Evolutionary conservation across 2,888 invertebrate species (phyloP).

Genomic region (Pyrgus malvae): DNA sequence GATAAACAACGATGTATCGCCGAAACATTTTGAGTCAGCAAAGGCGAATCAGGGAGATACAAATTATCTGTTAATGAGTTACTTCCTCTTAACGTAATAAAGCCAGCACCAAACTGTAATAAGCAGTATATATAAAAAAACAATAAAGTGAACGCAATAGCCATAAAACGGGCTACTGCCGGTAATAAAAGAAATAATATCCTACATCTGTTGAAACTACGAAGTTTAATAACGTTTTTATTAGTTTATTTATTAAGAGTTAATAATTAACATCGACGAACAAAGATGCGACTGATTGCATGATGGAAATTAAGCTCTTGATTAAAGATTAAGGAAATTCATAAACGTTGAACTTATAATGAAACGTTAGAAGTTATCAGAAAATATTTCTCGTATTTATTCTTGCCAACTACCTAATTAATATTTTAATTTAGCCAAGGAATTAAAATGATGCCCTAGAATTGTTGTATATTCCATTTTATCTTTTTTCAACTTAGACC

Average conservation of each 20-base stretch:
- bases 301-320: no score
- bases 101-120: no score
- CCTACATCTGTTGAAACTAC: neutral
- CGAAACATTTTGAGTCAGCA: conserved; percentile 32
- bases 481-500: no score
- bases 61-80: neutral
- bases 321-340: no score
- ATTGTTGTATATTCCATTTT: no score
- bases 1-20: neutral
- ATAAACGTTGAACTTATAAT: no score
- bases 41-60: conserved; percentile 48
- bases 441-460: no score
- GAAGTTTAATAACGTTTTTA: neutral
- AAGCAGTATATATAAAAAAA: no score
- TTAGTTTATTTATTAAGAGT: neutral
- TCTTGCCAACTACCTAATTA: no score
- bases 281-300: neutral
- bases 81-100: neutral
- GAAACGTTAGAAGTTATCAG: no score
- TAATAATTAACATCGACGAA: neutral
- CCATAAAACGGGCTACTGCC: neutral
- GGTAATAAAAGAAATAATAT: neutral
- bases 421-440: no score
- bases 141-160: neutral
- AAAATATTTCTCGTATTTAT: no score